phyloP scores from a whole-genome alignment of 1,140 invertebrate species.

The Cydia strobilella region DNA sequence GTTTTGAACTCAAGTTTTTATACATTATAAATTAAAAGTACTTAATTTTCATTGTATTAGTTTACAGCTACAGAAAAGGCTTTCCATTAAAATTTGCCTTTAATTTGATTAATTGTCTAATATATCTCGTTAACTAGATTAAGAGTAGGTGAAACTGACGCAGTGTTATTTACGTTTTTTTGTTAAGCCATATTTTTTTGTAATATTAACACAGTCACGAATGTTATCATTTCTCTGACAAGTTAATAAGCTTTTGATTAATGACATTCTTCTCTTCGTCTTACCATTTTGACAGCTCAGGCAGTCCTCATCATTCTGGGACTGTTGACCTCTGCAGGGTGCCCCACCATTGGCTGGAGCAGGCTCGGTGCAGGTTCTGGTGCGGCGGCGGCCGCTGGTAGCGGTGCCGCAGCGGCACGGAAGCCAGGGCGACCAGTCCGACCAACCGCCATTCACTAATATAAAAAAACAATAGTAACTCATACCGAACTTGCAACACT shows the following conservation, averaged over 20 bases:
- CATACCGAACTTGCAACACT: background rate
- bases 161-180: no score
- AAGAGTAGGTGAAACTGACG: no score
- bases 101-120: no score
- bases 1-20: background rate
- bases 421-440: conserved; percentile 92
- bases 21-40: background rate
- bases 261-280: background rate
- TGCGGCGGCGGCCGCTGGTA: conserved; percentile 86
- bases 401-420: conserved; percentile 87
- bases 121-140: no score
- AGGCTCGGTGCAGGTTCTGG: conserved; percentile 91
- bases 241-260: background rate
- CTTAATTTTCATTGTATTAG: no score
- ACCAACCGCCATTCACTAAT: conserved; percentile 95
- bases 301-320: conserved; percentile 91
- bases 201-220: no score
- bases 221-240: no score
- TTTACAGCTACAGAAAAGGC: no score
- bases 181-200: no score
- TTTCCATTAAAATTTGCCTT: no score
- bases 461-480: conserved; percentile 4
- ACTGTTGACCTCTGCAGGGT: conserved; percentile 87
- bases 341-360: conserved; percentile 92
- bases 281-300: conserved; percentile 84